Base-by-base conservation (phyloP, 1,140 invertebrate genomes). In the Homarus americanus region DNA sequence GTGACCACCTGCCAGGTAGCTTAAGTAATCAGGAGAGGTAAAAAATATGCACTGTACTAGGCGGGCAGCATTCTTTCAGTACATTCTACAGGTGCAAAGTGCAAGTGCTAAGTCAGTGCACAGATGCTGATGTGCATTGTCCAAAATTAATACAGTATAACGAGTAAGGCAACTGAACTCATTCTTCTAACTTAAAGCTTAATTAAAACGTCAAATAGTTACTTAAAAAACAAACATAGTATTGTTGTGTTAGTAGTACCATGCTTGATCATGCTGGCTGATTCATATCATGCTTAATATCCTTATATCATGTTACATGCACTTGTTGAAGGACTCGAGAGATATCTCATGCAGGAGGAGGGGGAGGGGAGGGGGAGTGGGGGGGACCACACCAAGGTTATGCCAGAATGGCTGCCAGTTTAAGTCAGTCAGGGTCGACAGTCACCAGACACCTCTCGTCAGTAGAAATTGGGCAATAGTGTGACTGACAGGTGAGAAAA, bases 11-110 rank as follows among this genome's bases (percentile, higher is more conserved):
- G n/a, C n/a, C n/a, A n/a, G n/a, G n/a, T n/a, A n/a, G 24, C 28
- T 69, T 9, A 24, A 4, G 10, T 32, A 69, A 9, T 32, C 17
- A 32, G 28, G 28, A 9, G n/a, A 69, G n/a, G 32, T 69, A 69
- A 69, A 69, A 69, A 9, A 24, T 32, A 69, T 63, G 28, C 28
- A 69, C 28, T 69, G 63, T 69, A 69, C 63, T 69, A 32, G 63
- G 28, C 28, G 63, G 63, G 63, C 28, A 9, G 63, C 63, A 69
- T 69, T 28, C 63, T 69, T 28, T 69, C 12, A 9, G n/a, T 69
- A 69, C n/a, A 32, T 32, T 49, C 86, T 87, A 80, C 75, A 79
- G 34, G 86, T 87, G 86, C 85, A 87, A 66, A 78, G 75, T 87
- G 85, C 86, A 87, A 75, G 78, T 66, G 63, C 86, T 58, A 80